Conservation (phyloP, 2,888 invertebrate species). For the Acanthosepion pharaonis region DNA sequence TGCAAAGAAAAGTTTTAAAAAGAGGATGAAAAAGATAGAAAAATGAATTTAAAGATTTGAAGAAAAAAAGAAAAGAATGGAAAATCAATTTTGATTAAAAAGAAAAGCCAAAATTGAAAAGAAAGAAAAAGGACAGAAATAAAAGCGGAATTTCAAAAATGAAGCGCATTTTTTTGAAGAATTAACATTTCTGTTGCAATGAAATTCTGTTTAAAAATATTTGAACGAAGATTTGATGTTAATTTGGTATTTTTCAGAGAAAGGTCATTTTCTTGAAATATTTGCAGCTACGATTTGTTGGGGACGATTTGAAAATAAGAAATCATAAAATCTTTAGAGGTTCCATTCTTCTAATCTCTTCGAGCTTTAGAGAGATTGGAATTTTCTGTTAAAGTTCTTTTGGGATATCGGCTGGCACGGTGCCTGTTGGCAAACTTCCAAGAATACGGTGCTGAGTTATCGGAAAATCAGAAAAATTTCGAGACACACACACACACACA, state of each 20-base stretch:
- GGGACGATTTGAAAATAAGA: background rate
- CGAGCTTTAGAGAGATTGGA: slow-evolving; percentile 20
- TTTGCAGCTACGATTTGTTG: background rate
- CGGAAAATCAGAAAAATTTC: background rate
- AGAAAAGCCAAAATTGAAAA: background rate
- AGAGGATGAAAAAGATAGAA: too few relatives aligned
- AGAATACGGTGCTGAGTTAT: background rate
- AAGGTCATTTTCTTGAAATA: background rate
- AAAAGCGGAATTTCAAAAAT: too few relatives aligned
- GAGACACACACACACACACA: background rate
- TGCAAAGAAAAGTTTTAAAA: too few relatives aligned
- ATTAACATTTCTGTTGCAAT: too few relatives aligned
- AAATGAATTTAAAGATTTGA: background rate
- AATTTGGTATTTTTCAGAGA: background rate
- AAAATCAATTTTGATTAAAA: background rate
- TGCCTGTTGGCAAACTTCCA: background rate
- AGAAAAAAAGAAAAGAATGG: background rate
- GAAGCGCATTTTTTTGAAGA: too few relatives aligned
- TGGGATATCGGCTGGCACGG: background rate
- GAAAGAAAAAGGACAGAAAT: background rate
- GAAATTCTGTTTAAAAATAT: too few relatives aligned
- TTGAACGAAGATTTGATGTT: background rate
- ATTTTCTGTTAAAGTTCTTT: background rate
- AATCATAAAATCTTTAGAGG: background rate
- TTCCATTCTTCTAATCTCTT: background rate